Evolutionary conservation across 2,888 invertebrate species (phyloP).

Genomic region (Drosophila picticornis): DNA sequence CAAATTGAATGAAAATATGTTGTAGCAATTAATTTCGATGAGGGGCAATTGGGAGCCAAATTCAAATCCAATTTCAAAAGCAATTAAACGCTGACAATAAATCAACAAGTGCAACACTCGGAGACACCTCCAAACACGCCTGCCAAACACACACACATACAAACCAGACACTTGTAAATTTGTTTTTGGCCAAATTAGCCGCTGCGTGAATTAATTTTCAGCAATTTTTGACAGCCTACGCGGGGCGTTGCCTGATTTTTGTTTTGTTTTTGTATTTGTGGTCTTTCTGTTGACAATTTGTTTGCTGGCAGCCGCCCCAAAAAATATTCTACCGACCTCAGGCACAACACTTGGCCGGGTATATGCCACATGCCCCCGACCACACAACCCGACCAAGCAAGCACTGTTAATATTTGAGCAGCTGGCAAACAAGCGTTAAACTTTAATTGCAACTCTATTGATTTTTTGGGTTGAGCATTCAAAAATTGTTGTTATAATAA

Average conservation of each 20-base stretch:
- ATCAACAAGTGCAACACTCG: conserved; percentile 78
- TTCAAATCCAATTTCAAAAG: conserved; percentile 79
- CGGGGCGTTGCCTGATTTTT: conserved; percentile 61
- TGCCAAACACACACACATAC: conserved; percentile 41
- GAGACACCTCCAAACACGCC: conserved; percentile 66
- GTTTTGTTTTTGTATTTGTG: conserved; percentile 13
- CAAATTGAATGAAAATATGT: conserved; percentile 76
- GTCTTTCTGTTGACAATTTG: conserved; percentile 65
- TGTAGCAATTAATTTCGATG: conserved; percentile 64
- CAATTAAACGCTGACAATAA: conserved; percentile 80
- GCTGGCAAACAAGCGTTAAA: conserved; percentile 37
- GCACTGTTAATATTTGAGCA: conserved; percentile 45
- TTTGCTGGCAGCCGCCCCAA: conserved; percentile 59
- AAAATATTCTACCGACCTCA: conserved; percentile 57
- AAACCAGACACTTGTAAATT: conserved; percentile 37
- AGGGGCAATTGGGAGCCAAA: conserved; percentile 6
- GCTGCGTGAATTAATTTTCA: conserved; percentile 68
- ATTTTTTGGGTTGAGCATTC: conserved; percentile 55
- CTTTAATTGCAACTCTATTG: conserved; percentile 53
- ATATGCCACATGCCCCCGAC: background rate
- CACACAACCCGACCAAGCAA: background rate
- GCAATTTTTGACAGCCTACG: conserved; percentile 48
- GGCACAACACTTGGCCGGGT: conserved; percentile 23
- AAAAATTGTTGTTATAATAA: conserved; percentile 48
- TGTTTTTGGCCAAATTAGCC: conserved; percentile 68